Percentiles rank a stretch among this genome's conserved stretches.
Evolutionary conservation across 2,888 invertebrate species (phyloP).

Genomic region (Drosophila nr. medialis): DNA sequence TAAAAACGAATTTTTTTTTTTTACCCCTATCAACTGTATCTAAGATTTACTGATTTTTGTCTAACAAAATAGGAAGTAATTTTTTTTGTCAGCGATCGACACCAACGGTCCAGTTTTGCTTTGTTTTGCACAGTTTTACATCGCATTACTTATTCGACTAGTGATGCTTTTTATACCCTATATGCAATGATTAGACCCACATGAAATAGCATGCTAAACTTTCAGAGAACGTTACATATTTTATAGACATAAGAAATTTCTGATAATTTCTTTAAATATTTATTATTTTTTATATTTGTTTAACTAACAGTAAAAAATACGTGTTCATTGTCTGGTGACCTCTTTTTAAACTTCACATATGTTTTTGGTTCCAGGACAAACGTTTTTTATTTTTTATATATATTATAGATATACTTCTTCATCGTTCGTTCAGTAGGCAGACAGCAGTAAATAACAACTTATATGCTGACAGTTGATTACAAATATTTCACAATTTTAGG

Average conservation of each 20-base stretch:
- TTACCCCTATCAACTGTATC: background rate
- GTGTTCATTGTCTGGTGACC: background rate
- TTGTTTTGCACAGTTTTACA: background rate
- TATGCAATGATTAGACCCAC: background rate
- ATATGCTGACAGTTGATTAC: background rate
- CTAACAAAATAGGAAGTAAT: background rate
- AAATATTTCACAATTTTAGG: constrained; percentile 2
- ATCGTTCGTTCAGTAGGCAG: background rate
- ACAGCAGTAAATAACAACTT: background rate
- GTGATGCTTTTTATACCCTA: background rate
- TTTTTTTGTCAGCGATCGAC: background rate
- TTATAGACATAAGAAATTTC: background rate
- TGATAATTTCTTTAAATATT: background rate
- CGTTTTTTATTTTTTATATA: background rate
- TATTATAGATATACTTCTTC: background rate
- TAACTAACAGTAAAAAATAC: background rate
- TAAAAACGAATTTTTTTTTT: accelerated
- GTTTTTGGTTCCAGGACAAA: background rate
- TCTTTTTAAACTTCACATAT: background rate
- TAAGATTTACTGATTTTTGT: background rate
- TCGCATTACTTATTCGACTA: background rate
- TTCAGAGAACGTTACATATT: background rate
- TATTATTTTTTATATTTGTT: background rate
- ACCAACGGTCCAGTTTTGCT: background rate
- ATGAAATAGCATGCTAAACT: background rate